Percentiles rank a stretch among this genome's conserved stretches.
Conservation (phyloP, 2,797 vertebrate species). For the Jordanella pulchra region DNA sequence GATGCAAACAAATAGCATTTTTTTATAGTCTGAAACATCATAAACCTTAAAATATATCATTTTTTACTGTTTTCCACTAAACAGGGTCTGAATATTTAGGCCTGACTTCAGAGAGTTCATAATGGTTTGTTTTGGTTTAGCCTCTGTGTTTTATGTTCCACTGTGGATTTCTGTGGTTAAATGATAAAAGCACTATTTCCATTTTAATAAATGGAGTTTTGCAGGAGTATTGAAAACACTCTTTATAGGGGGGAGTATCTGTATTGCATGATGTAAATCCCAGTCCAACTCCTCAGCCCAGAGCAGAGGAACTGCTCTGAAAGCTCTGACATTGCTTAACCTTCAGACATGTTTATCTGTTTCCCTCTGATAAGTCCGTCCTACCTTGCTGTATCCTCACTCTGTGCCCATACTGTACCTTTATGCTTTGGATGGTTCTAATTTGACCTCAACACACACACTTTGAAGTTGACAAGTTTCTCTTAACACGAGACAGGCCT, state of each 20-base stretch:
- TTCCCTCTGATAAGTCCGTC: constrained; percentile 20
- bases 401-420: constrained; percentile 16
- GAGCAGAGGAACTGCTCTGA: constrained; percentile 29
- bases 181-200: constrained; percentile 45
- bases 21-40: background rate
- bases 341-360: constrained; percentile 9
- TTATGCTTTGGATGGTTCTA: constrained; percentile 42
- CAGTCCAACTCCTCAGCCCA: constrained; percentile 15
- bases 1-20: constrained; percentile 9
- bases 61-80: constrained; percentile 49
- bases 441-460: constrained; percentile 39
- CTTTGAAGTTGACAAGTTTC: constrained; percentile 60
- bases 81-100: constrained; percentile 32
- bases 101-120: background rate
- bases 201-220: constrained; percentile 13
- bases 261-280: constrained; percentile 39
- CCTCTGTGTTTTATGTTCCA: background rate
- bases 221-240: constrained; percentile 25
- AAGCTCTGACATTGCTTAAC: constrained; percentile 34
- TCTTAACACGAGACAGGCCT: constrained; percentile 27
- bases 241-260: constrained; percentile 9
- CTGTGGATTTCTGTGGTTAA: background rate
- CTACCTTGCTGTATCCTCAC: constrained; percentile 23
- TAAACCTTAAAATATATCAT: constrained; percentile 38
- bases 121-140: background rate